Percentiles rank a stretch among this genome's conserved stretches.
These are phyloP conservation scores for Agrotis puta DNA, from an alignment of 2,888 invertebrate species.

Conservation along the genomic window DNA sequence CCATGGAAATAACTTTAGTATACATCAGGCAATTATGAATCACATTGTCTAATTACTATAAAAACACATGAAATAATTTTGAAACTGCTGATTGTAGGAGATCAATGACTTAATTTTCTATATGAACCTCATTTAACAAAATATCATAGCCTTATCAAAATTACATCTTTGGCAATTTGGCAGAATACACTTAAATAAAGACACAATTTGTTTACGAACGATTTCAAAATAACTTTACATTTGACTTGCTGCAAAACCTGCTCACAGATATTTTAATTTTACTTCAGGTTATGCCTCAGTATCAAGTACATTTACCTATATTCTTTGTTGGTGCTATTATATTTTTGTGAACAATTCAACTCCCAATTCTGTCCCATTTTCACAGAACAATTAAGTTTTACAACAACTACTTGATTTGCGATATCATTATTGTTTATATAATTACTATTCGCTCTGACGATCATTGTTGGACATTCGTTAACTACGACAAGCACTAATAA, in stretches of 20 bases:
- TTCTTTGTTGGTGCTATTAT: constrained; percentile 13
- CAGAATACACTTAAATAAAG: constrained; percentile 25
- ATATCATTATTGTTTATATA: constrained; percentile 35
- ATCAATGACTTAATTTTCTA: constrained; percentile 7
- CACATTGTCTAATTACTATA: constrained; percentile 9
- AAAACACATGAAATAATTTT: constrained; percentile 13
- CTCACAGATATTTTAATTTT: background rate
- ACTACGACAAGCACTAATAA: constrained; percentile 35
- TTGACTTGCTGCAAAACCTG: constrained; percentile 17
- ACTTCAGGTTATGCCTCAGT: constrained; percentile 1
- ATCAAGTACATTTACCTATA: constrained; percentile 1
- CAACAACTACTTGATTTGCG: constrained; percentile 22
- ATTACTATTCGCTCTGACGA: constrained; percentile 43
- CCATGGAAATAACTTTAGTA: background rate
- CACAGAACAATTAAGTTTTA: constrained; percentile 25
- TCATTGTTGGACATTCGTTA: constrained; percentile 32
- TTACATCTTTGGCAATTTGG: constrained; percentile 56
- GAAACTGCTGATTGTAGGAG: background rate
- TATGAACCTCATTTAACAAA: constrained; percentile 12
- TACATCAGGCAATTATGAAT: constrained; percentile 2
- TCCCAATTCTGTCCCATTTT: constrained; percentile 26
- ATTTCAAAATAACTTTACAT: constrained; percentile 17
- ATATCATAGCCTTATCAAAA: constrained; percentile 20
- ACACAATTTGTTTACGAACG: constrained; percentile 8
- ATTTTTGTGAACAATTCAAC: constrained; percentile 25